Conservation (phyloP, 1,140 invertebrate genomes). For the Orchesella cincta region DNA sequence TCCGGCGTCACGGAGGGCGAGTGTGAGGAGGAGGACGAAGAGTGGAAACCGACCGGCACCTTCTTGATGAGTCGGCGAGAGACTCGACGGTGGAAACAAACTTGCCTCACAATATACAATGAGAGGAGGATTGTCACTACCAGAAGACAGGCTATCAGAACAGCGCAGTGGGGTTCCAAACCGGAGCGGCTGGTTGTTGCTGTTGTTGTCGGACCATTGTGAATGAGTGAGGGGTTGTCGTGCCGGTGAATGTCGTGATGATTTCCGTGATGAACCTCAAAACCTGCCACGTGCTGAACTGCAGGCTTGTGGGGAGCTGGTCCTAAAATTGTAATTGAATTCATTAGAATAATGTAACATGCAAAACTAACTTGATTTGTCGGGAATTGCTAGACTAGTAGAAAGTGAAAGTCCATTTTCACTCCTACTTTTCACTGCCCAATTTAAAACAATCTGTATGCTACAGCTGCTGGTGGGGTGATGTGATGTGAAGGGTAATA, state of each 20-base stretch:
- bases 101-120: slow-evolving; percentile 37
- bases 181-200: slow-evolving; percentile 16
- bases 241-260: slow-evolving; percentile 2
- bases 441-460: too few species aligned
- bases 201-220: neutral
- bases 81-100: slow-evolving; percentile 33
- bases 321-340: too few species aligned
- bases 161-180: slow-evolving; percentile 42
- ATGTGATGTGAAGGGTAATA: too few species aligned
- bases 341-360: too few species aligned
- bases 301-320: neutral
- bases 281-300: slow-evolving; percentile 1
- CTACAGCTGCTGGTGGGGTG: too few species aligned
- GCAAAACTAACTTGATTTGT: too few species aligned
- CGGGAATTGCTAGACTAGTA: too few species aligned
- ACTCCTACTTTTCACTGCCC: too few species aligned
- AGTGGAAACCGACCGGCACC: slow-evolving; percentile 15
- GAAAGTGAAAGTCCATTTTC: too few species aligned
- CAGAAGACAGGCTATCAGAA: slow-evolving; percentile 40
- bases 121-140: slow-evolving; percentile 33
- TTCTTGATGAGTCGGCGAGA: slow-evolving; percentile 32
- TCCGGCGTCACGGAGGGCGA: slow-evolving; percentile 34
- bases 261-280: slow-evolving; percentile 7
- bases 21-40: neutral
- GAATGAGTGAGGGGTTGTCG: neutral